Conservation (phyloP, 2,113 vertebrate genomes). For the Carlito syrichta region DNA sequence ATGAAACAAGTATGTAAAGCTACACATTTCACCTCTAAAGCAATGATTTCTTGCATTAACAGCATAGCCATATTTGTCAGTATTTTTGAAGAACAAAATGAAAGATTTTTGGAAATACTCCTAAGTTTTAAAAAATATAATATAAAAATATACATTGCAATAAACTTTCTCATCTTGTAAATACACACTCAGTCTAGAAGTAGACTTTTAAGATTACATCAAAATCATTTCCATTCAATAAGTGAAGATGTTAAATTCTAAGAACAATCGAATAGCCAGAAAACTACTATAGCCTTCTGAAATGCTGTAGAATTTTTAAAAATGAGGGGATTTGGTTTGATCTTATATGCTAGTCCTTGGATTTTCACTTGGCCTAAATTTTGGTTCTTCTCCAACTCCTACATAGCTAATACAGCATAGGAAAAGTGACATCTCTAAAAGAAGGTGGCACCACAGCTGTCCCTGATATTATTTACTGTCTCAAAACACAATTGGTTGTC, state of each 20-base stretch:
- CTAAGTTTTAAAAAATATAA: neutral
- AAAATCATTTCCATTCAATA: constrained; percentile 10
- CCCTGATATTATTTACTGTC: neutral
- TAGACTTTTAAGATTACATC: constrained; percentile 6
- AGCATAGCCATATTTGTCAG: neutral
- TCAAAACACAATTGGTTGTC: constrained; percentile 17
- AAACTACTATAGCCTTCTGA: neutral
- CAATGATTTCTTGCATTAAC: neutral
- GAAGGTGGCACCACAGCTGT: neutral
- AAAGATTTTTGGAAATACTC: neutral
- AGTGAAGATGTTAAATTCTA: constrained; percentile 1
- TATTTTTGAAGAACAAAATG: constrained; percentile 22
- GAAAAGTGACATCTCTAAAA: neutral
- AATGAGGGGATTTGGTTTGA: neutral
- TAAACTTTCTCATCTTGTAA: constrained; percentile 16
- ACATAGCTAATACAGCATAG: neutral
- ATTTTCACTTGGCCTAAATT: neutral
- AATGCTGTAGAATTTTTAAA: neutral
- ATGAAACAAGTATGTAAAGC: neutral
- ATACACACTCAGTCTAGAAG: neutral
- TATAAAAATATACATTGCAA: neutral
- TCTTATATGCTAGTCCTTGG: neutral
- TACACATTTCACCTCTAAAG: neutral
- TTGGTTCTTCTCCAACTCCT: neutral
- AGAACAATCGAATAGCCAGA: neutral